Conservation (phyloP, 2,113 vertebrate genomes). For the Odontophorus gujanensis region DNA sequence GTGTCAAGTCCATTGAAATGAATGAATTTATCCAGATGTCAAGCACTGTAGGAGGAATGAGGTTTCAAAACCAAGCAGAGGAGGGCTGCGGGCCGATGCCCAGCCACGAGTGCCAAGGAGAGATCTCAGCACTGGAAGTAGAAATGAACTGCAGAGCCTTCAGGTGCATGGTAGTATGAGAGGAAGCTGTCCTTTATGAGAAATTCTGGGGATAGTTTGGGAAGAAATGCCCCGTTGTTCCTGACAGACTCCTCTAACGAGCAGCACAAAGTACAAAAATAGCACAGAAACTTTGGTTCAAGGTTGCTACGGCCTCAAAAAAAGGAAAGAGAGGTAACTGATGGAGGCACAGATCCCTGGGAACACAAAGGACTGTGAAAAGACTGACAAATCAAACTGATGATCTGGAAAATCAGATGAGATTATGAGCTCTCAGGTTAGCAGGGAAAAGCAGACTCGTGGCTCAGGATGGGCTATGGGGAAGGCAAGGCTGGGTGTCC, state of each 20-base stretch:
- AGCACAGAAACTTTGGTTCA: neutral
- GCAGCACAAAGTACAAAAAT: constrained; percentile 1
- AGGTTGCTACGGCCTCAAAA: constrained; percentile 13
- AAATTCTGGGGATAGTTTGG: neutral
- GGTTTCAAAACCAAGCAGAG: neutral
- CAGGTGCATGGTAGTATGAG: neutral
- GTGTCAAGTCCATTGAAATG: neutral
- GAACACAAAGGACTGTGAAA: constrained; percentile 29
- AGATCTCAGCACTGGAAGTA: neutral
- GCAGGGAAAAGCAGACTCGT: neutral
- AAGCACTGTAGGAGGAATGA: neutral
- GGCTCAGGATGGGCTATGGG: neutral
- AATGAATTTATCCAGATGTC: neutral
- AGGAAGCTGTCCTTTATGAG: neutral
- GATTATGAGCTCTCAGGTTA: constrained; percentile 33
- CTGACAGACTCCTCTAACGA: constrained; percentile 4
- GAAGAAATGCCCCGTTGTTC: neutral
- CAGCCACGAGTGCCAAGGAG: neutral
- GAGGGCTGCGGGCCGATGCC: neutral
- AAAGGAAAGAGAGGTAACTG: constrained; percentile 19
- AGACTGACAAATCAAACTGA: constrained; percentile 57
- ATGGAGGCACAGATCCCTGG: constrained; percentile 37
- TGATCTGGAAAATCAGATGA: constrained; percentile 56
- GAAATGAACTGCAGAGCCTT: neutral
- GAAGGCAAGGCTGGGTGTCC: neutral